A percentile compares a stretch with the other conserved stretches of the same genome.
These are phyloP conservation scores for Tonatia bakeri DNA, from an alignment of 2,113 vertebrate species.

Conservation along the genomic window DNA sequence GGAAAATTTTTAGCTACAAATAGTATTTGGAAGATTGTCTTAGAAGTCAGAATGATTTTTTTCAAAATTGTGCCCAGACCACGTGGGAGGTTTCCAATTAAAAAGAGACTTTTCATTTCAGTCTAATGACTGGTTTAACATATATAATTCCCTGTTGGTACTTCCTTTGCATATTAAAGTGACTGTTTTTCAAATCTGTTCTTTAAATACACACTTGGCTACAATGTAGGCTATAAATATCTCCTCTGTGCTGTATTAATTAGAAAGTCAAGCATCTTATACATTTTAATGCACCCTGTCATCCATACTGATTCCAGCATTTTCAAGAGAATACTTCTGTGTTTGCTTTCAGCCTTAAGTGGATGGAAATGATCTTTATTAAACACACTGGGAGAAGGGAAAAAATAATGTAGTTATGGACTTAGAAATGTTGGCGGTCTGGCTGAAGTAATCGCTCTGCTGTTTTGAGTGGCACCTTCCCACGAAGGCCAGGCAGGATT, in stretches of 20 bases:
- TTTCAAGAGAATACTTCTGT: conserved; percentile 70
- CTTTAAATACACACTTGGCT: conserved; percentile 75
- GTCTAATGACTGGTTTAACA: conserved; percentile 74
- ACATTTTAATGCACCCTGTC: conserved; percentile 71
- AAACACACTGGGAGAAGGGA: conserved; percentile 32
- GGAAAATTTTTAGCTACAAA: conserved; percentile 40
- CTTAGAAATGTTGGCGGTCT: conserved; percentile 51
- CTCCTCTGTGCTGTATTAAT: conserved; percentile 72
- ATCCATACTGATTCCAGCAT: conserved; percentile 59
- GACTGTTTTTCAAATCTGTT: conserved; percentile 69
- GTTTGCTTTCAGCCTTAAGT: conserved; percentile 72
- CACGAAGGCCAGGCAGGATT: background rate
- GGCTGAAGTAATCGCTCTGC: conserved; percentile 34
- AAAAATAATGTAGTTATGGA: conserved; percentile 39
- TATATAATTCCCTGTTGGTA: conserved; percentile 73
- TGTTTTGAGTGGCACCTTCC: conserved; percentile 28
- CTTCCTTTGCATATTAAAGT: conserved; percentile 74
- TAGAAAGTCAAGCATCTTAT: conserved; percentile 72
- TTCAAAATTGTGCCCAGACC: conserved; percentile 59
- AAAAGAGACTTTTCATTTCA: conserved; percentile 70
- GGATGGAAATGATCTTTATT: conserved; percentile 69
- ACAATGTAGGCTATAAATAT: conserved; percentile 73
- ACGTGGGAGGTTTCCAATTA: conserved; percentile 74
- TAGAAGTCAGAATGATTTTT: conserved; percentile 56
- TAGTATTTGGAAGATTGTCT: conserved; percentile 61